Evolutionary conservation across 2,797 vertebrate genomes (phyloP).

Genomic region (Peromyscus nudipes): DNA sequence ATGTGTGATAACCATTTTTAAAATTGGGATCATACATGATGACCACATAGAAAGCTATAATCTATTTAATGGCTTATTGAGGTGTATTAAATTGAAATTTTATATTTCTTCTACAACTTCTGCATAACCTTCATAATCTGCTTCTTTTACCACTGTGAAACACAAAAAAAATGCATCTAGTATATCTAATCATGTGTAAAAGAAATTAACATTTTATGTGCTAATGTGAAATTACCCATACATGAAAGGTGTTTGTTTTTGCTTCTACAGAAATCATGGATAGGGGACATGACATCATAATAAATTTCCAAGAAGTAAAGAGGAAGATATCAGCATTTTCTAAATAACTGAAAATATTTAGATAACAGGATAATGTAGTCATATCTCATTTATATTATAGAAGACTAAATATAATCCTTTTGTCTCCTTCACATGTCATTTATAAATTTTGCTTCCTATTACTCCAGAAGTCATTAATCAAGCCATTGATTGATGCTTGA

Average conservation of each 20-base stretch:
- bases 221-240: not conserved
- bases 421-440: not conserved
- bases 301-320: slow-evolving; percentile 31
- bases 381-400: slow-evolving; percentile 43
- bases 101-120: not conserved
- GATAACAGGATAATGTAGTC: slow-evolving; percentile 11
- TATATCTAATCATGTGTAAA: not conserved
- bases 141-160: slow-evolving; percentile 24
- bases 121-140: not conserved
- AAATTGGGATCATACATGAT: not conserved
- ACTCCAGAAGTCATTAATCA: slow-evolving; percentile 20
- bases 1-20: not conserved
- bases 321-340: slow-evolving; percentile 2
- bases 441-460: slow-evolving; percentile 39
- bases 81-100: not conserved
- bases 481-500: slow-evolving; percentile 67
- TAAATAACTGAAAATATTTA: slow-evolving; percentile 59
- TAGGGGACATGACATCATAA: not conserved
- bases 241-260: not conserved
- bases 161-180: not conserved
- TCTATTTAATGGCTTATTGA: not conserved
- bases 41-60: not conserved
- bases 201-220: slow-evolving; percentile 46
- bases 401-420: not conserved
- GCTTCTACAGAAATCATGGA: not conserved